Base-by-base conservation (phyloP, 2,888 invertebrate species). In the Agonopterix alstromeriana region DNA sequence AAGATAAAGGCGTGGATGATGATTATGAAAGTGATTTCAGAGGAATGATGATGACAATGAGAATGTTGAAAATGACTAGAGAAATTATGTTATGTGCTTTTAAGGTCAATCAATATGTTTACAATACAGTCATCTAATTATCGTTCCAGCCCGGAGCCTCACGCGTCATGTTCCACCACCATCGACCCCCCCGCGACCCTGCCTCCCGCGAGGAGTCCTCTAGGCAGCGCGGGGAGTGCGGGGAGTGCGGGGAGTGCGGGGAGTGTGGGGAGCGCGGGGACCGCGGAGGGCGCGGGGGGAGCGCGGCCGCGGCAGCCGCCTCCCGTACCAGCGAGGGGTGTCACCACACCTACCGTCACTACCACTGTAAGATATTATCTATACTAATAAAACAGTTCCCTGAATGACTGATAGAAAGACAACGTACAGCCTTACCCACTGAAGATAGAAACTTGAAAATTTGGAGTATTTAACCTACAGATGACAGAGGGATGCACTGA, bases 251-350 rank as follows among this genome's bases (percentile, higher is more conserved):
- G 17, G 17, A 4, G 17, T 4, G 17, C 2, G 45, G 36, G 8
- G 17, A 3, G 17, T 3, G 17, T 4, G 35, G 7, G 5, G 42
- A 1, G 11, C 42, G 12, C 4, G 17, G 7, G 5, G 42, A 1
- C 7, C 42, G 12, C 4, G 17, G 10, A 2, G 5, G 12, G 36
- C 10, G 11, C 35, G 9, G n/a, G 27, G 7, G 5, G 42, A 7
- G 11, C 42, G 27, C 27, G 2, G 17, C 27, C 9, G 17, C 48
- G 17, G 10, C 63, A 61, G 11, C 73, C 75, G 0, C 75, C 75
- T 2, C 76, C 76, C 0, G 73, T 72, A 3, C 76, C 75, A 0
- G 68, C 68, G 0, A 57, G 76, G 7, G 63, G 61, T 7, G 10
- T 11, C n/a, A 11, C 42, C 2, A 11, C 11, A 3, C 5, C 10